These are phyloP conservation scores for Echinarachnius parma DNA, from an alignment of 53 echinoderm and acorn worm genomes.

Conservation along the genomic window DNA sequence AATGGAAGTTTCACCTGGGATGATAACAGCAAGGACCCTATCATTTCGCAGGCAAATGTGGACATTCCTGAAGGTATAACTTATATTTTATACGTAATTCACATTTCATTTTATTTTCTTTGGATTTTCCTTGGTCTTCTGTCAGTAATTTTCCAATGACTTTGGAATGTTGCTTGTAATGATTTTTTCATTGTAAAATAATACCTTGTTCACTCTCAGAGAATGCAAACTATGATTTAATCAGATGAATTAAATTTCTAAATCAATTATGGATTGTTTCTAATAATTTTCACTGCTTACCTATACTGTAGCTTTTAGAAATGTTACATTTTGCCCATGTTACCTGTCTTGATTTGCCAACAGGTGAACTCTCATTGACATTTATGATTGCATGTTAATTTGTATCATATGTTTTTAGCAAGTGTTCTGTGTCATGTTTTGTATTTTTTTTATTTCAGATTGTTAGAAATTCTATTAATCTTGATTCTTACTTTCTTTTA, in stretches of 20 bases:
- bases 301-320: no score
- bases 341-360: no score
- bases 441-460: no score
- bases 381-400: not conserved
- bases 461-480: not conserved
- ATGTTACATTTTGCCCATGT: no score
- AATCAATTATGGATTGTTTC: no score
- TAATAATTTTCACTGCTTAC: no score
- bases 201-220: no score
- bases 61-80: slow-evolving; percentile 66
- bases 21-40: slow-evolving; percentile 41
- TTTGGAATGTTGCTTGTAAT: not conserved
- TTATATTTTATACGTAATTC: not conserved
- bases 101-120: no score
- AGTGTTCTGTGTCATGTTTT: not conserved
- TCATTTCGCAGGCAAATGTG: slow-evolving; percentile 63
- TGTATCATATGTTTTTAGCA: not conserved
- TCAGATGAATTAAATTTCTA: no score
- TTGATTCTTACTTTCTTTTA: not conserved
- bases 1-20: slow-evolving; percentile 79
- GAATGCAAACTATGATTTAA: no score
- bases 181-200: no score
- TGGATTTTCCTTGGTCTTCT: no score
- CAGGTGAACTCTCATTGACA: not conserved
- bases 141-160: not conserved